A percentile compares a stretch with the other conserved stretches of the same genome.
Evolutionary conservation across 1,140 invertebrate species (phyloP).

Genomic region (Drosophila kanapiae): DNA sequence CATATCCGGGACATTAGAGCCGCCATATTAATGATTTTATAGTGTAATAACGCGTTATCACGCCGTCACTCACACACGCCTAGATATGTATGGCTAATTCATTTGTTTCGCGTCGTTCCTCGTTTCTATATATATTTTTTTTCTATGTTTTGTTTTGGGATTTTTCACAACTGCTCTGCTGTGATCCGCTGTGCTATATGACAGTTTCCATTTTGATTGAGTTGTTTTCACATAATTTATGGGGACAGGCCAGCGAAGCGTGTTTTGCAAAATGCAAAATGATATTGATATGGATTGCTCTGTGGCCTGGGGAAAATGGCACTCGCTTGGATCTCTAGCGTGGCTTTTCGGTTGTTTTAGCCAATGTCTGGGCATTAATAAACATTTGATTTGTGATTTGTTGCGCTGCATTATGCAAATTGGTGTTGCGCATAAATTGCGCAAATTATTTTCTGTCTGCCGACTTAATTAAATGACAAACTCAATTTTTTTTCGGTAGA

Average conservation of each 20-base stretch:
- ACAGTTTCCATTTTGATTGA: constrained; percentile 79
- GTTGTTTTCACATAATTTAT: constrained; percentile 73
- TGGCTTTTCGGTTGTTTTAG: constrained; percentile 21
- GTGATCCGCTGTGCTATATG: constrained; percentile 17
- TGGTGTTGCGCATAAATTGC: constrained; percentile 67
- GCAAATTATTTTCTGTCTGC: constrained; percentile 70
- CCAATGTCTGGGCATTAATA: constrained; percentile 63
- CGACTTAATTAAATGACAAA: constrained; percentile 74
- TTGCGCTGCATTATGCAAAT: constrained; percentile 80
- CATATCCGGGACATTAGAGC: constrained; percentile 75
- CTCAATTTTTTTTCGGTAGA: constrained; percentile 26
- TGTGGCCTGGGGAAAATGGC: constrained; percentile 4
- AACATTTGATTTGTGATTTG: constrained; percentile 78
- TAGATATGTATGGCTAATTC: constrained; percentile 75
- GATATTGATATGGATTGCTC: constrained; percentile 61
- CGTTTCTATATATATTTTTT: neutral
- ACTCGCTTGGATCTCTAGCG: neutral
- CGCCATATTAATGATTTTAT: constrained; percentile 80
- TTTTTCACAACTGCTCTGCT: constrained; percentile 17
- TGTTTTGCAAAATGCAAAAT: constrained; percentile 53
- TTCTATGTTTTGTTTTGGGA: constrained; percentile 6
- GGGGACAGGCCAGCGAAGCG: constrained; percentile 33
- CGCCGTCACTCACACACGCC: constrained; percentile 65
- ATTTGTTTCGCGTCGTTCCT: constrained; percentile 56
- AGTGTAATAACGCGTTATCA: constrained; percentile 80